Percentiles rank a stretch among this genome's conserved stretches.
Conservation (phyloP, 2,797 vertebrate species). For the Chiroxiphia lanceolata region DNA sequence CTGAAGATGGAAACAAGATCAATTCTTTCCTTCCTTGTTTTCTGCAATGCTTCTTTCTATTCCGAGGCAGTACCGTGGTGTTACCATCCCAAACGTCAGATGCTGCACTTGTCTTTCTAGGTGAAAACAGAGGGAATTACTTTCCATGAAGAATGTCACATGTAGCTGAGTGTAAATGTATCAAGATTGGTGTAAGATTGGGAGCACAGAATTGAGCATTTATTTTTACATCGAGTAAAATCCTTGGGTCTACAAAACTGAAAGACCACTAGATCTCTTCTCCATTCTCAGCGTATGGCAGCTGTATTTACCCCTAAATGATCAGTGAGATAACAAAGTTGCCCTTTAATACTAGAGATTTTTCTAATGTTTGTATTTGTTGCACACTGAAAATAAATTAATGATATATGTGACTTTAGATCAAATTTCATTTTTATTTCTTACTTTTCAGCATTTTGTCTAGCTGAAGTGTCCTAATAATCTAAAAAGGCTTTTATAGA, state of each 20-base stretch:
- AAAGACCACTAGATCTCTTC: not conserved
- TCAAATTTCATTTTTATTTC: not conserved
- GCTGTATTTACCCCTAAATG: not conserved
- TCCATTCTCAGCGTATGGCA: not conserved
- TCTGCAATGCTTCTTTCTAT: not conserved
- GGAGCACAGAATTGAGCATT: not conserved
- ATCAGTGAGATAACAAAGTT: not conserved
- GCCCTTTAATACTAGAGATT: not conserved
- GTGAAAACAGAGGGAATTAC: not conserved
- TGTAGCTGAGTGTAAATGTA: not conserved
- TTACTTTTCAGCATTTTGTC: not conserved
- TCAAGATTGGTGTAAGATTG: not conserved
- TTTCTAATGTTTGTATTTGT: not conserved
- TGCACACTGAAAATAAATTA: not conserved
- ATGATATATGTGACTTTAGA: not conserved
- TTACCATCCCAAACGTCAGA: not conserved
- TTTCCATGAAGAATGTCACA: accelerated
- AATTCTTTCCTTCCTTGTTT: not conserved
- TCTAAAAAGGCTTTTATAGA: not conserved
- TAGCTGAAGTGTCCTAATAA: not conserved
- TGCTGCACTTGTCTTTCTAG: not conserved
- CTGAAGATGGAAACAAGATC: not conserved
- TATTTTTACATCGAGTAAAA: not conserved
- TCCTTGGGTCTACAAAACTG: not conserved
- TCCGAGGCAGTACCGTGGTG: not conserved